Conservation (phyloP, 2,888 invertebrate genomes). For the Hemaris fuciformis region DNA sequence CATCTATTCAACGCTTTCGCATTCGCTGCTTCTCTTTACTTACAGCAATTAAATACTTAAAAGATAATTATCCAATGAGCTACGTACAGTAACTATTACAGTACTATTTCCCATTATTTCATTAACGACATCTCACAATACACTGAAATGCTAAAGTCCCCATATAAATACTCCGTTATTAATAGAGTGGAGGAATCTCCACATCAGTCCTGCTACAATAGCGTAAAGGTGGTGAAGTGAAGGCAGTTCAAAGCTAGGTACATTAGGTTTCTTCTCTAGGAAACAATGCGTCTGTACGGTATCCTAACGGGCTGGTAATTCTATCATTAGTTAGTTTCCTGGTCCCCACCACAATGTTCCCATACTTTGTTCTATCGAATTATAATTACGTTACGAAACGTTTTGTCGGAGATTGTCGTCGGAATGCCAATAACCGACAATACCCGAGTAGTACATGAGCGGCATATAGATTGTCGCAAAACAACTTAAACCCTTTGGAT, state of each 20-base stretch:
- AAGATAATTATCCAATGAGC: too few species aligned
- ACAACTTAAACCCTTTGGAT: conserved; percentile 2
- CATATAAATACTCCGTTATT: too few species aligned
- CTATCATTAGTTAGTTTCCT: conserved; percentile 49
- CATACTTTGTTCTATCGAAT: conserved; percentile 25
- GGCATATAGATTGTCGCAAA: conserved; percentile 14
- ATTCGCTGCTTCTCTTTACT: too few species aligned
- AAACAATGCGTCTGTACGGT: conserved; percentile 20
- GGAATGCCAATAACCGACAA: conserved; percentile 13
- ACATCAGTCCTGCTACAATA: too few species aligned
- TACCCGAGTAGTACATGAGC: neutral
- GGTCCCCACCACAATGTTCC: conserved; percentile 32
- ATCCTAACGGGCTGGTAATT: conserved; percentile 33
- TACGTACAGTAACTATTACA: too few species aligned
- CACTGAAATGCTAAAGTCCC: neutral
- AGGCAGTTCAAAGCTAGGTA: neutral
- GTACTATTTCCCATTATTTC: neutral
- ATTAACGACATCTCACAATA: too few species aligned
- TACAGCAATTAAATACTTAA: too few species aligned
- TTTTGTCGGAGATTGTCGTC: conserved; percentile 21
- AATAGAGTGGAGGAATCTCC: too few species aligned
- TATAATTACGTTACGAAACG: conserved; percentile 27
- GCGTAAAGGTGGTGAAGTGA: neutral
- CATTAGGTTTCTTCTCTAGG: neutral
- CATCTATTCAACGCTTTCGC: too few species aligned